Evolutionary conservation across 2,888 invertebrate genomes (phyloP).

Genomic region (Tinea semifulvella): DNA sequence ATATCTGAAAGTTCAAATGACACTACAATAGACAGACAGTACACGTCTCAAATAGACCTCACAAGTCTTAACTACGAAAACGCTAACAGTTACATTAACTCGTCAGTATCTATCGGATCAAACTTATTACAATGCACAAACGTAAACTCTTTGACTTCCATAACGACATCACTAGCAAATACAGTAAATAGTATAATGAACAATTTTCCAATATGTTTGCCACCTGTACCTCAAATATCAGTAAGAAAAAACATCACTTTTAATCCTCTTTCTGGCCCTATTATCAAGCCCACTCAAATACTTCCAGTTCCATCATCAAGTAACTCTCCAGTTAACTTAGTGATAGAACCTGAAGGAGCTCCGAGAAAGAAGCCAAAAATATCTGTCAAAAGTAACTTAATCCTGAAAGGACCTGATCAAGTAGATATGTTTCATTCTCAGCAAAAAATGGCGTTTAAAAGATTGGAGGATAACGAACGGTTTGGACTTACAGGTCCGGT

Average conservation of each 20-base stretch:
- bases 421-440: constrained; percentile 60
- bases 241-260: constrained; percentile 46
- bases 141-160: constrained; percentile 38
- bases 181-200: constrained; percentile 51
- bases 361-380: constrained; percentile 60
- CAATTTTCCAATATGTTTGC: constrained; percentile 51
- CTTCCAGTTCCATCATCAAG: constrained; percentile 50
- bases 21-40: constrained; percentile 42
- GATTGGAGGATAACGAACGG: constrained; percentile 50
- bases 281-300: constrained; percentile 53
- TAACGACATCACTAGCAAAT: constrained; percentile 35
- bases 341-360: constrained; percentile 36
- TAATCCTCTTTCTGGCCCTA: constrained; percentile 48
- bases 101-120: constrained; percentile 42
- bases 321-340: constrained; percentile 39
- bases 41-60: constrained; percentile 33
- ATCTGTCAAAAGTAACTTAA: constrained; percentile 60
- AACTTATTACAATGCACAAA: constrained; percentile 38
- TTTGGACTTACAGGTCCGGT: constrained; percentile 49
- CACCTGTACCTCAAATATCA: constrained; percentile 38
- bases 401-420: constrained; percentile 58
- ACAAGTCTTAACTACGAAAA: constrained; percentile 36
- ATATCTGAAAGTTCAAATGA: constrained; percentile 47
- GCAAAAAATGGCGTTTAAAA: constrained; percentile 57
- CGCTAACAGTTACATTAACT: constrained; percentile 42